phyloP scores from a whole-genome alignment of 1,140 invertebrate species.

The Hirudo medicinalis region DNA sequence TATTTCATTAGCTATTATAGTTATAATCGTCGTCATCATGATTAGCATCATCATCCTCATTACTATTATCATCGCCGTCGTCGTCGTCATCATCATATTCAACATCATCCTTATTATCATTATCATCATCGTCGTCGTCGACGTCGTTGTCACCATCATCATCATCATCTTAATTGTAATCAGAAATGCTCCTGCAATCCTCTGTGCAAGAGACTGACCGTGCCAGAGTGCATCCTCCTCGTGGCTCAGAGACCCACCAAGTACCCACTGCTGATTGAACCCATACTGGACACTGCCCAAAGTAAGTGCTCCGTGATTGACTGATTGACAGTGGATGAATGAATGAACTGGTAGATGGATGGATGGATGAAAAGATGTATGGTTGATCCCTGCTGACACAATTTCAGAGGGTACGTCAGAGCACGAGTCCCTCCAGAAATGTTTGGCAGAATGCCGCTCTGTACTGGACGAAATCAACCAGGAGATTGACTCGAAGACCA shows the following conservation, averaged over 20 bases:
- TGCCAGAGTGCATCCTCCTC: conserved; percentile 83
- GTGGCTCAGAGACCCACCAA: conserved; percentile 87
- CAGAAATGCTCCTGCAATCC: conserved; percentile 65
- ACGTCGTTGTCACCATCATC: not conserved
- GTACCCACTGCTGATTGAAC: conserved; percentile 80
- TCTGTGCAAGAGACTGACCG: conserved; percentile 77
- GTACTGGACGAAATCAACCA: conserved; percentile 67
- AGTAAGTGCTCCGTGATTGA: conserved; percentile 44
- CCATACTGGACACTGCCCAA: conserved; percentile 73
- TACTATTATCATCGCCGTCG: not conserved
- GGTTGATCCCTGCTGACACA: no score
- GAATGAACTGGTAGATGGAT: not conserved
- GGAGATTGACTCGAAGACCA: conserved; percentile 77
- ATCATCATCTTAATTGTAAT: not conserved
- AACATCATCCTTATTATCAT: not conserved
- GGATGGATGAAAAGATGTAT: no score
- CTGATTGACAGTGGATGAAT: not conserved
- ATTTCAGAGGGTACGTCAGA: conserved; percentile 16
- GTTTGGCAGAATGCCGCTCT: not conserved
- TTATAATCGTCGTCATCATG: not conserved
- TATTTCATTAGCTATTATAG: no score
- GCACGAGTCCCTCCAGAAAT: conserved; percentile 1
- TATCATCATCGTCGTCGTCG: not conserved
- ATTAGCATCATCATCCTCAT: no score
- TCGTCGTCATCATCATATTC: not conserved